Percentiles rank a stretch among this genome's conserved stretches.
These are phyloP conservation scores for Archips crataeganus DNA, from an alignment of 2,888 invertebrate genomes.

Conservation along the genomic window DNA sequence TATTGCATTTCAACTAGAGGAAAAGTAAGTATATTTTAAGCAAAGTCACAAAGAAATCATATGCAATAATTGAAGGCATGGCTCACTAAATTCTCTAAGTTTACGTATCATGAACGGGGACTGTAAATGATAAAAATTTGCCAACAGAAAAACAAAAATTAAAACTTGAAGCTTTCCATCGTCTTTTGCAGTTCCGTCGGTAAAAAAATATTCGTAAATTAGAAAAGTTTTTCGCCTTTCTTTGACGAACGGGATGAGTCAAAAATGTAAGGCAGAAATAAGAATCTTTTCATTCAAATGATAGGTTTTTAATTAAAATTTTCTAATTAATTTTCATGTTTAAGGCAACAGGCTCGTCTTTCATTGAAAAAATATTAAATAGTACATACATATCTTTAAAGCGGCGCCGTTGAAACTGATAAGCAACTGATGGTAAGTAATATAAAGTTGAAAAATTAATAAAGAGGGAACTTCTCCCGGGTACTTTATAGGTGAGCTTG, in stretches of 20 bases:
- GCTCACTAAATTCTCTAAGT: background rate
- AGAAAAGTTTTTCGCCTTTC: slow-evolving; percentile 74
- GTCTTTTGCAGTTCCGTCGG: slow-evolving; percentile 70
- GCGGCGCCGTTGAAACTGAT: slow-evolving; percentile 61
- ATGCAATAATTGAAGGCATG: background rate
- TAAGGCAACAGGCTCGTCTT: slow-evolving; percentile 8
- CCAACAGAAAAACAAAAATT: slow-evolving; percentile 74
- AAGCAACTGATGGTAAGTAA: slow-evolving; percentile 80
- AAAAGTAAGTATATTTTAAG: too few species aligned
- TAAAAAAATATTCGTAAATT: slow-evolving; percentile 77
- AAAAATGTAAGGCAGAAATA: slow-evolving; percentile 57
- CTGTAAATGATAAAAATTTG: slow-evolving; percentile 69
- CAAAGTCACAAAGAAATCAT: background rate
- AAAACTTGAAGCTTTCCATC: slow-evolving; percentile 76
- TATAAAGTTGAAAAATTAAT: slow-evolving; percentile 86
- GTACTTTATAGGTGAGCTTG: slow-evolving; percentile 83
- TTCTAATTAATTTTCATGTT: slow-evolving; percentile 21
- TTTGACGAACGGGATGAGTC: slow-evolving; percentile 63
- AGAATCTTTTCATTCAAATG: slow-evolving; percentile 44
- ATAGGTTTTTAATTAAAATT: slow-evolving; percentile 40
- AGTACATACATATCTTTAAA: slow-evolving; percentile 30
- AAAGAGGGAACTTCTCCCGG: slow-evolving; percentile 82
- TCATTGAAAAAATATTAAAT: slow-evolving; percentile 33
- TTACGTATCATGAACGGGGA: slow-evolving; percentile 48
- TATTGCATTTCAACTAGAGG: too few species aligned